A percentile compares a stretch with the other conserved stretches of the same genome.
Conservation (phyloP, 2,888 invertebrate genomes). For the Matsumyia berberina region DNA sequence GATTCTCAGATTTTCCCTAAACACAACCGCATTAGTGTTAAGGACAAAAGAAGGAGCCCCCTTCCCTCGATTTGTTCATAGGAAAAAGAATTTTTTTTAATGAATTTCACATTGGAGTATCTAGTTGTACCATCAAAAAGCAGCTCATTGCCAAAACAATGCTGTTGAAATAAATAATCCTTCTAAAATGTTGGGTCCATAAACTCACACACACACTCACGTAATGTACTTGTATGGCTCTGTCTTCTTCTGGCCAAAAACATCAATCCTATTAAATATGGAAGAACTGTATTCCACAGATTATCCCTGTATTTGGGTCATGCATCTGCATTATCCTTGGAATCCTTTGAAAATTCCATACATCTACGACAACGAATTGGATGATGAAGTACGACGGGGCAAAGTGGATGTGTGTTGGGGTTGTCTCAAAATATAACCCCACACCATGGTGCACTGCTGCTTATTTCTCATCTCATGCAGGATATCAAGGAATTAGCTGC, state of each 20-base stretch:
- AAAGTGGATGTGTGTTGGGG: neutral
- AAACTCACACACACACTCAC: too few species aligned
- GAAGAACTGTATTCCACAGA: conserved; percentile 26
- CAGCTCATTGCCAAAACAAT: too few species aligned
- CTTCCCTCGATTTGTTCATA: too few species aligned
- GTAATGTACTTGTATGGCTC: neutral
- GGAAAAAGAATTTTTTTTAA: too few species aligned
- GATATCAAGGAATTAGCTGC: conserved; percentile 44
- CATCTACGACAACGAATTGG: conserved; percentile 14
- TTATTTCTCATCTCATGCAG: conserved; percentile 43
- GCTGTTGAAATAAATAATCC: too few species aligned
- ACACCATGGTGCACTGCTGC: conserved; percentile 31
- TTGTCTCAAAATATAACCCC: conserved; percentile 3
- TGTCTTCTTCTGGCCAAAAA: conserved; percentile 1
- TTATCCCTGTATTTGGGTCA: conserved; percentile 68
- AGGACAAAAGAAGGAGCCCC: too few species aligned
- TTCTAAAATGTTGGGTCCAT: too few species aligned
- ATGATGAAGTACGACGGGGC: conserved; percentile 9
- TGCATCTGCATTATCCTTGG: conserved; percentile 66
- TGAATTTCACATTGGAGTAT: too few species aligned
- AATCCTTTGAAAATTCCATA: conserved; percentile 43
- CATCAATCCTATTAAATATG: conserved; percentile 28
- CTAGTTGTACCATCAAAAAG: too few species aligned
- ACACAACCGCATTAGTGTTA: too few species aligned
- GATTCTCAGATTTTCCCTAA: too few species aligned